Percentiles rank a stretch among this genome's conserved stretches.
Evolutionary conservation across 2,797 vertebrate species (phyloP).

Genomic region (Ispidina lecontei): DNA sequence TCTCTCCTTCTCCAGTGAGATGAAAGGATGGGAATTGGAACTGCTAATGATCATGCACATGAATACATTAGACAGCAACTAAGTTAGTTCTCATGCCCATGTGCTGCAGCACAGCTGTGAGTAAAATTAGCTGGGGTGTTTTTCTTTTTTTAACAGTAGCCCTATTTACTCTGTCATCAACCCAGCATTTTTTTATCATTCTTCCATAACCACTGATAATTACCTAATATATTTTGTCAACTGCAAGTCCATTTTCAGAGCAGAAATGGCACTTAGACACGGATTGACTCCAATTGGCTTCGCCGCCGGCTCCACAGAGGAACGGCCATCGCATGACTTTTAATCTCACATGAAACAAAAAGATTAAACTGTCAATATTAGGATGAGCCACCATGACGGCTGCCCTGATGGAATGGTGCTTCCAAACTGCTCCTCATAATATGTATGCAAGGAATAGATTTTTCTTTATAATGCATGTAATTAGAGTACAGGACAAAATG

Average conservation of each 20-base stretch:
- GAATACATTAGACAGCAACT: background rate
- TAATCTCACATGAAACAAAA: constrained; percentile 79
- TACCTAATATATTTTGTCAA: constrained; percentile 62
- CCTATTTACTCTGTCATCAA: constrained; percentile 58
- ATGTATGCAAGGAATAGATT: constrained; percentile 73
- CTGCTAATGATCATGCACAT: background rate
- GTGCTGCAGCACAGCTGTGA: constrained; percentile 9
- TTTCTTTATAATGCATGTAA: constrained; percentile 83
- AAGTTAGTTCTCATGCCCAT: background rate
- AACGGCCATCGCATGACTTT: constrained; percentile 50
- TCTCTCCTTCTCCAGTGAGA: background rate
- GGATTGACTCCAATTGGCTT: constrained; percentile 70
- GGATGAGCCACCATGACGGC: constrained; percentile 72
- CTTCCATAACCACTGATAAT: constrained; percentile 61
- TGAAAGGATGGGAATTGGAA: constrained; percentile 3
- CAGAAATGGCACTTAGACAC: constrained; percentile 65
- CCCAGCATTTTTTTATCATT: constrained; percentile 20
- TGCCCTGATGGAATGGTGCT: constrained; percentile 64
- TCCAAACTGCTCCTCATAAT: constrained; percentile 60
- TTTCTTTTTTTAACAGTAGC: background rate
- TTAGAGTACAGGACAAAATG: constrained; percentile 81
- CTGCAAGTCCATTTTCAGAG: constrained; percentile 57
- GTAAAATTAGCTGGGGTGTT: background rate
- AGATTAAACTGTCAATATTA: constrained; percentile 80
- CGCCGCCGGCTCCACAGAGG: constrained; percentile 47